phyloP scores from a whole-genome alignment of 2,113 vertebrate species.

The Periophthalmus modestus region DNA sequence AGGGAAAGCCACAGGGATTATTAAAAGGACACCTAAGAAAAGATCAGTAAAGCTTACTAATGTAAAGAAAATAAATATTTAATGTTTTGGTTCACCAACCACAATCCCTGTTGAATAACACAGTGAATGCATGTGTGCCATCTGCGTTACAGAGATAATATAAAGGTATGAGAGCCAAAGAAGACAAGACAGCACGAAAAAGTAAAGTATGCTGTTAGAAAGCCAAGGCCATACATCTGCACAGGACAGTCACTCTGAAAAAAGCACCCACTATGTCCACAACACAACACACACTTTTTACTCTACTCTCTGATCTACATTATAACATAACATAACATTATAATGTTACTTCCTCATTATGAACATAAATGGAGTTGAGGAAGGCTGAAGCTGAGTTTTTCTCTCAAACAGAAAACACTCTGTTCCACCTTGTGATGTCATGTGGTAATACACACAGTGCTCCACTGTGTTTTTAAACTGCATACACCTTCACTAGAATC shows the following conservation, averaged over 20 bases:
- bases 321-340: too few relatives aligned
- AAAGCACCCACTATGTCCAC: neutral
- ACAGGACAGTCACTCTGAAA: neutral
- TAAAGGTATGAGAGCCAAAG: neutral
- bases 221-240: constrained; percentile 1
- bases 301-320: too few relatives aligned
- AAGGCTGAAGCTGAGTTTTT: too few relatives aligned
- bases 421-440: too few relatives aligned
- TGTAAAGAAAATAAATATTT: constrained; percentile 66
- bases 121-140: constrained; percentile 54
- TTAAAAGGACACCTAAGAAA: neutral
- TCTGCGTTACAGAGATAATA: constrained; percentile 49
- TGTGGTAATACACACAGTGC: too few relatives aligned
- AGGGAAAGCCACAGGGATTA: neutral
- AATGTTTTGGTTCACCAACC: constrained; percentile 24
- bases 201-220: neutral
- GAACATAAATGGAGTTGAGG: too few relatives aligned
- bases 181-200: neutral
- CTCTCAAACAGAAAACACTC: too few relatives aligned
- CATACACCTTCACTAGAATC: too few relatives aligned
- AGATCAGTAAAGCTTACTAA: neutral
- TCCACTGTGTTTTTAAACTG: too few relatives aligned
- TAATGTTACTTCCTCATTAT: too few relatives aligned
- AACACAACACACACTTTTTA: neutral
- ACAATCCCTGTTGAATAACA: constrained; percentile 33